phyloP scores from a whole-genome alignment of 64 coral and sea anemone species.

The Montipora cactus region DNA sequence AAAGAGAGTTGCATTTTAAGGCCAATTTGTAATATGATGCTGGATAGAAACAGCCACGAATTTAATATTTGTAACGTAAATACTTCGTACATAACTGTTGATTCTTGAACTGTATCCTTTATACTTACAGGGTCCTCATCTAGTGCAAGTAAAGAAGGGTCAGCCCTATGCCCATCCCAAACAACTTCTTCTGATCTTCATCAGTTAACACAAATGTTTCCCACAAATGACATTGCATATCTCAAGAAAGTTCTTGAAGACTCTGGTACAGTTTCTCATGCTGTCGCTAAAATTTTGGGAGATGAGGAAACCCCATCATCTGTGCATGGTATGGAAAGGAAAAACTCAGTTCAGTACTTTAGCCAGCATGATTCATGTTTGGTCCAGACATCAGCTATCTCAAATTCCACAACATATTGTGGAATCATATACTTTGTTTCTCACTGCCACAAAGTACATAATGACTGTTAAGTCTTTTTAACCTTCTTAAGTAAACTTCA shows the following conservation, averaged over 20 bases:
- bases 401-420: constrained; percentile 7
- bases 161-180: constrained; percentile 11
- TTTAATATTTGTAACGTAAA: background rate
- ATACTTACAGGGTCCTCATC: constrained; percentile 16
- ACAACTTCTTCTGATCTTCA: constrained; percentile 14
- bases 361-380: constrained; percentile 14
- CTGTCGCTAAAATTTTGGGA: constrained; percentile 4
- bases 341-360: constrained; percentile 9
- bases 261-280: constrained; percentile 5
- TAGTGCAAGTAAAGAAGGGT: constrained; percentile 3
- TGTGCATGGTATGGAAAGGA: constrained; percentile 1
- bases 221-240: background rate
- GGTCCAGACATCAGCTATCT: constrained; percentile 3
- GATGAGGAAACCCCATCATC: constrained; percentile 6
- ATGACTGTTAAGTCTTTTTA: background rate
- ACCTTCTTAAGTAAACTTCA: constrained; percentile 10
- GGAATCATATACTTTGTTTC: constrained; percentile 1
- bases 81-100: background rate
- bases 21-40: constrained; percentile 9
- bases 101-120: constrained; percentile 2
- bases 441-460: constrained; percentile 10
- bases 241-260: constrained; percentile 5
- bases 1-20: constrained; percentile 5
- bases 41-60: constrained; percentile 8
- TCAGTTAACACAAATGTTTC: constrained; percentile 7